Percentiles rank a stretch among this genome's conserved stretches.
phyloP scores from a whole-genome alignment of 2,797 vertebrate genomes.

The Takifugu rubripes region DNA sequence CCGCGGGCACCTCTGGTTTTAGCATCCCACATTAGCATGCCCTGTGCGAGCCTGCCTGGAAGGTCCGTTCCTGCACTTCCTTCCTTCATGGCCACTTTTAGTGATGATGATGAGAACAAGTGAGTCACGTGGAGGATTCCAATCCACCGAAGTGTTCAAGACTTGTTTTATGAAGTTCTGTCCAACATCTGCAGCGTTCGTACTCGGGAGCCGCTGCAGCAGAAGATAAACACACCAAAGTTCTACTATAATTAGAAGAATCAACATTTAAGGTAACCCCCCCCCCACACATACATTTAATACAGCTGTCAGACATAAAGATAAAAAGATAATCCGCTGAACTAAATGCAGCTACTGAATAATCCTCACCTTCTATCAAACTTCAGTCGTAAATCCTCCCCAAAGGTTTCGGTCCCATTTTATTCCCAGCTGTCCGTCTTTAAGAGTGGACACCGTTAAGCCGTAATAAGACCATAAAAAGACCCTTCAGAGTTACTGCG shows the following conservation, averaged over 20 bases:
- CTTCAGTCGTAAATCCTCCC: conserved; percentile 19
- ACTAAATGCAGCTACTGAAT: background rate
- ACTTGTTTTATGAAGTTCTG: too few species aligned
- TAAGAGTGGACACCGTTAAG: conserved; percentile 53
- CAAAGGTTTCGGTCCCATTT: conserved; percentile 27
- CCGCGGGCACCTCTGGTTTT: conserved; percentile 9
- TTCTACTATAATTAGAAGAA: too few species aligned
- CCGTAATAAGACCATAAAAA: conserved; percentile 61
- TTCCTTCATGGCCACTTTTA: conserved; percentile 10
- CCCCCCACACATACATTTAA: too few species aligned
- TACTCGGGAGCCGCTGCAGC: too few species aligned
- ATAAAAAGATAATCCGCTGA: background rate
- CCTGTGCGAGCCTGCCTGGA: too few species aligned
- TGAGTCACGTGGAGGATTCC: background rate
- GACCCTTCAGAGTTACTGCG: conserved; percentile 46
- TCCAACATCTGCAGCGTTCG: too few species aligned
- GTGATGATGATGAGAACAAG: background rate
- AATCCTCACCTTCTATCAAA: background rate
- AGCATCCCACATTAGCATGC: too few species aligned
- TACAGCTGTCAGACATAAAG: background rate
- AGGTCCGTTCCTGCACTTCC: too few species aligned
- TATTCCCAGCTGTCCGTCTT: conserved; percentile 30
- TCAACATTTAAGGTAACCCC: too few species aligned
- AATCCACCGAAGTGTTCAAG: too few species aligned
- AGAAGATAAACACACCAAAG: too few species aligned